phyloP scores from a whole-genome alignment of 2,888 invertebrate species.

The Ischnura elegans region DNA sequence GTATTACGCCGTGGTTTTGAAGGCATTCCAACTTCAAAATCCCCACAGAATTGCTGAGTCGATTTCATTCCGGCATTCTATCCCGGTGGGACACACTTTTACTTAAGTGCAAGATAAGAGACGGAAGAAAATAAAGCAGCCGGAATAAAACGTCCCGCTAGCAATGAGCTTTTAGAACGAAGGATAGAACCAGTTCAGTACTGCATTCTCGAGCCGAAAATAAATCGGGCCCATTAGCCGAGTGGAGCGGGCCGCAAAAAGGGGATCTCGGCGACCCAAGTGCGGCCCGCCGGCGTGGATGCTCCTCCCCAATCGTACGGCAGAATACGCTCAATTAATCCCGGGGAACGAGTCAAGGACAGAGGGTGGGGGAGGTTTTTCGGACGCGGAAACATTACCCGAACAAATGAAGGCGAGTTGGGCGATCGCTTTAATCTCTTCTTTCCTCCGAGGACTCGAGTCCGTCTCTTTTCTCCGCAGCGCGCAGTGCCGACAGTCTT shows the following conservation, averaged over 20 bases:
- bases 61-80: too few species aligned
- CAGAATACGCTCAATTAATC: constrained; percentile 26
- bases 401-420: background rate
- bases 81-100: too few species aligned
- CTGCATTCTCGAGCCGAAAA: background rate
- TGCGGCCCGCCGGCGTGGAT: background rate
- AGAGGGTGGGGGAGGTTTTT: background rate
- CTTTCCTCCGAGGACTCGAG: background rate
- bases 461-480: background rate
- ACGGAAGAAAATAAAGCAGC: background rate
- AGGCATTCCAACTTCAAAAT: too few species aligned
- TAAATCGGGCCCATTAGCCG: background rate
- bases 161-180: background rate
- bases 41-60: too few species aligned
- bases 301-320: background rate
- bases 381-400: constrained; percentile 22
- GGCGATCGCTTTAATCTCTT: background rate
- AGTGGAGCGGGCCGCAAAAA: background rate
- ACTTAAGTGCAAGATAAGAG: background rate
- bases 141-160: background rate
- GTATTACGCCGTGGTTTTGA: too few species aligned
- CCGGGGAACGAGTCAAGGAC: background rate
- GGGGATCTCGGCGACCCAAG: background rate
- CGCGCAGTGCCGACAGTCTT: background rate
- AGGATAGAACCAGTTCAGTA: background rate